Conservation (phyloP, 2,888 invertebrate species). For the Hydroisotoma schaefferi region DNA sequence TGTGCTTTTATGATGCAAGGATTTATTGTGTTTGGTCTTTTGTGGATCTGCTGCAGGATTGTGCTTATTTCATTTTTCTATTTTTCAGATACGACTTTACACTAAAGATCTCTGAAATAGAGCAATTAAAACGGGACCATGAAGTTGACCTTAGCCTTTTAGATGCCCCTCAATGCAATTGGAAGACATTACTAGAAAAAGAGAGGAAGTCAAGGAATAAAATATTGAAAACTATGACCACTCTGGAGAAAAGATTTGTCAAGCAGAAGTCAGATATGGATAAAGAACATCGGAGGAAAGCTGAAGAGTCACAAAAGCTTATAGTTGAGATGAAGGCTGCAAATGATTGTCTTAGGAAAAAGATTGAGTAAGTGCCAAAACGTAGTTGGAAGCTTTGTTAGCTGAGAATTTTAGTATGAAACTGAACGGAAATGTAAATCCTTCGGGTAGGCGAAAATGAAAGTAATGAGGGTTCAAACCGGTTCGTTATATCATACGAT, state of each 20-base stretch:
- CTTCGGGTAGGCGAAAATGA: no score
- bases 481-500: no score
- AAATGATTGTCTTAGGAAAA: constrained; percentile 39
- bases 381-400: no score
- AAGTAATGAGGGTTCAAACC: no score
- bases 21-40: no score
- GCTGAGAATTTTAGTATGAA: no score
- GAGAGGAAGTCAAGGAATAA: constrained; percentile 38
- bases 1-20: no score
- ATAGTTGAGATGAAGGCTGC: constrained; percentile 37
- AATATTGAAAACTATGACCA: constrained; percentile 40
- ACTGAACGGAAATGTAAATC: no score
- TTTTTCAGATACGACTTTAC: constrained; percentile 38
- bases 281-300: constrained; percentile 32
- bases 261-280: constrained; percentile 40
- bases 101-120: constrained; percentile 42
- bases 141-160: constrained; percentile 39
- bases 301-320: constrained; percentile 36
- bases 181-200: constrained; percentile 41
- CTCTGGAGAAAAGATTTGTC: constrained; percentile 36
- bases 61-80: no score
- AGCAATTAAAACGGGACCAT: constrained; percentile 42
- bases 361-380: constrained; percentile 38
- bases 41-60: no score
- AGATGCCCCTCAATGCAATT: constrained; percentile 38